A percentile compares a stretch with the other conserved stretches of the same genome.
Evolutionary conservation across 2,888 invertebrate genomes (phyloP).

Genomic region (Lasioglossum leucozonium): DNA sequence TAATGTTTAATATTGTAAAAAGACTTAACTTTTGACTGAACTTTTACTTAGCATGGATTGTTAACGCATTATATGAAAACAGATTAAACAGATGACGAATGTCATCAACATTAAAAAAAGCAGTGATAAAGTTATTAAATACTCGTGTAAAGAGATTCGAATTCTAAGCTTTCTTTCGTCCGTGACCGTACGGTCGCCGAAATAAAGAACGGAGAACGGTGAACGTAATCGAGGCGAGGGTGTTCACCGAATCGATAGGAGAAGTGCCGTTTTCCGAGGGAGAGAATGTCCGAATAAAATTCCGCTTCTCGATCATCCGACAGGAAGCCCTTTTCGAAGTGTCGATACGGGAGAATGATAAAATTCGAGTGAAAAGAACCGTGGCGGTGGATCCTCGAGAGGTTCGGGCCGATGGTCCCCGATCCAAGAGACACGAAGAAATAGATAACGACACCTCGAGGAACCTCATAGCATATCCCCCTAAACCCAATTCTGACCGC

Average conservation of each 20-base stretch:
- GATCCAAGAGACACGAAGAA: constrained; percentile 50
- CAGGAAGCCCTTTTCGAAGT: constrained; percentile 28
- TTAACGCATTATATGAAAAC: no score
- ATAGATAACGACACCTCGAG: constrained; percentile 48
- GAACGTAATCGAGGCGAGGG: constrained; percentile 32
- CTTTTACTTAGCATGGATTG: no score
- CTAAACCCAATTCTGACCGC: constrained; percentile 8
- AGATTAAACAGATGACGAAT: no score
- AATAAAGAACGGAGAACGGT: background rate
- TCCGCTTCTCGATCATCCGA: constrained; percentile 29
- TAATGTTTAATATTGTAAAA: background rate
- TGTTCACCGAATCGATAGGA: constrained; percentile 50
- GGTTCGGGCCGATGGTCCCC: constrained; percentile 35
- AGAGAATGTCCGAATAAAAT: constrained; percentile 21
- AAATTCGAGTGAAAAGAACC: constrained; percentile 31
- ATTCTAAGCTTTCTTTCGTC: background rate
- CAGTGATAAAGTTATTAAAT: background rate
- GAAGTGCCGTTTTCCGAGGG: constrained; percentile 38
- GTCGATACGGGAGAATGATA: constrained; percentile 40
- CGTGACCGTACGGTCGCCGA: background rate
- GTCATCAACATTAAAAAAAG: no score
- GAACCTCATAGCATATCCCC: constrained; percentile 36
- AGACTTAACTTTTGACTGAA: background rate
- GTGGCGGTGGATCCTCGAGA: constrained; percentile 36
- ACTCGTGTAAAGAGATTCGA: background rate